Base-by-base conservation (phyloP, 1,140 invertebrate species). In the Conus ventricosus region DNA sequence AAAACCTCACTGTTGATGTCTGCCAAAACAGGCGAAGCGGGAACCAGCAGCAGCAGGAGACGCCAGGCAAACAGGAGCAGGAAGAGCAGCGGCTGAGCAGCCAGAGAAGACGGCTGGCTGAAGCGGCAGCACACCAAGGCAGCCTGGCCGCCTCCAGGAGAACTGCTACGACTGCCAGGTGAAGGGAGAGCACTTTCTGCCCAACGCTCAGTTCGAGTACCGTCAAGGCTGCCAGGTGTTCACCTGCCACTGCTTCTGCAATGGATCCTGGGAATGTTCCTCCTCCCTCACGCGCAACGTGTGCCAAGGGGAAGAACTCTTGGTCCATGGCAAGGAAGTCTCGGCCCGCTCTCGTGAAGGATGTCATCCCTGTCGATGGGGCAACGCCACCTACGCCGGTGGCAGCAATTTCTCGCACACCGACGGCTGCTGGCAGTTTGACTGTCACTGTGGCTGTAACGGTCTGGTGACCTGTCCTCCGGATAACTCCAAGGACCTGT, bases 231-330 rank as follows among this genome's bases (percentile, higher is more conserved):
- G 92, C 60, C 80, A 85, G 23, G 87, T 89, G 20, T 91, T 88
- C 81, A 91, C 89, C 25, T 93, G 92, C 85, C 89, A 92, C n/a
- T 93, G 92, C 84, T 89, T 88, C 75, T 92, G 91, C 84, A 91
- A 93, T 87, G 92, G 92, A 7, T 89, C 91, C 0, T 91, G 75
- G 55, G 89, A 88, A 11, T 93, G 92, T 75, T 91, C 91, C 6
- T 53, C 89, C 8, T 89, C 91, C 17, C 83, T 88, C 39, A 89
- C 89, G 1, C 75, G 88, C n/a, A 90, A 93, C 83, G 87, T 91
- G 17, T 93, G 91, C 67, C 67, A 25, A 10, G 55, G 87, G 76
- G 75, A 17, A 76, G 81, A 53, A 11, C 8, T 2, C 10, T 5
- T 20, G 8, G n/a, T 51, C 67, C 27, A 4, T 20, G 10, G 25